A percentile compares a stretch with the other conserved stretches of the same genome.
Conservation (phyloP, 2,888 invertebrate species). For the Cheilosia vernalis region DNA sequence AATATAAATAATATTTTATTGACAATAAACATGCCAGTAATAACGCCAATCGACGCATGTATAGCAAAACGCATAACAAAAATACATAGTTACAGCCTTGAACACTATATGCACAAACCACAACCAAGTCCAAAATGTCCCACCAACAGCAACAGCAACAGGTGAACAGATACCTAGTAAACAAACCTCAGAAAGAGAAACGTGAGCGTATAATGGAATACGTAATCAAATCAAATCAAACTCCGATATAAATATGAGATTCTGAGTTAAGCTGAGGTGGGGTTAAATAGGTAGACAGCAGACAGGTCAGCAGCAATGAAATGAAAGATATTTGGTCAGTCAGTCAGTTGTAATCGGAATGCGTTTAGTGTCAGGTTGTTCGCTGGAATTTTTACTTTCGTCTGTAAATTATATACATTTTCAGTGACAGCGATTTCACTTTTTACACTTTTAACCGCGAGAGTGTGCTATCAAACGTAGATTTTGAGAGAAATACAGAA, state of each 20-base stretch:
- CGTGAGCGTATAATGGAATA: conserved; percentile 22
- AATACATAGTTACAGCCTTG: conserved; percentile 11
- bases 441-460: not conserved
- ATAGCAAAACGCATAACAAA: not conserved
- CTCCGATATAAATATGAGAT: conserved; percentile 23
- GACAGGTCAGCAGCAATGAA: conserved; percentile 51
- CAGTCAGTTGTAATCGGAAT: conserved; percentile 60
- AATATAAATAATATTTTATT: not conserved
- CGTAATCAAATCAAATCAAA: conserved; percentile 24
- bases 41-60: not conserved
- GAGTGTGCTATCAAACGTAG: conserved; percentile 1
- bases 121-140: conserved; percentile 25
- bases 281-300: conserved; percentile 33
- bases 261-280: conserved; percentile 33
- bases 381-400: not conserved
- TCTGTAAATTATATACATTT: conserved; percentile 11
- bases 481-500: not conserved
- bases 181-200: conserved; percentile 27
- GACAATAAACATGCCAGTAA: not conserved
- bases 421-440: no score
- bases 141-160: conserved; percentile 18
- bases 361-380: conserved; percentile 44
- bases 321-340: conserved; percentile 50
- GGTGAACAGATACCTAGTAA: conserved; percentile 24
- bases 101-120: conserved; percentile 17